Percentiles rank a stretch among this genome's conserved stretches.
These are phyloP conservation scores for Anguilla marmorata DNA, from an alignment of 2,797 vertebrate genomes.

Conservation along the genomic window DNA sequence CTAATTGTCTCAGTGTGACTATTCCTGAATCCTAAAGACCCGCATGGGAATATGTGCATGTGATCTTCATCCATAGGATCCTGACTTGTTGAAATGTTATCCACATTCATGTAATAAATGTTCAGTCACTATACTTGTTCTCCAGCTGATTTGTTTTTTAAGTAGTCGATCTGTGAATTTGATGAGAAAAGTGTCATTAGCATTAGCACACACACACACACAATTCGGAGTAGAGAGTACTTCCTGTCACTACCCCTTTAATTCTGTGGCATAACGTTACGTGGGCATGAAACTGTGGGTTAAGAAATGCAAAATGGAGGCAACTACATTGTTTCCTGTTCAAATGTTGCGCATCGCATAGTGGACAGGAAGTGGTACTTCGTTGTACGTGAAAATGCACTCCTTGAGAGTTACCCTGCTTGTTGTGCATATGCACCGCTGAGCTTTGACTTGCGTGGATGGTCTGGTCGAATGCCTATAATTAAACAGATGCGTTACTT, in stretches of 20 bases:
- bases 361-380: not conserved
- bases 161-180: not conserved
- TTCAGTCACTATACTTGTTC: conserved; percentile 44
- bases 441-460: not conserved
- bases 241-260: not conserved
- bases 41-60: conserved; percentile 55
- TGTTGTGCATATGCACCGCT: not conserved
- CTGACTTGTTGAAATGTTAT: conserved; percentile 27
- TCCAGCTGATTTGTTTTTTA: not conserved
- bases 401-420: not conserved
- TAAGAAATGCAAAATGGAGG: not conserved
- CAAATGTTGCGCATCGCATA: not conserved
- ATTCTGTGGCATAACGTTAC: no score
- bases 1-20: conserved; percentile 38
- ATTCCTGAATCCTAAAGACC: conserved; percentile 40
- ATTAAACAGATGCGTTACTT: no score
- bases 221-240: not conserved
- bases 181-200: not conserved
- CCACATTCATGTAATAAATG: conserved; percentile 61
- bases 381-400: not conserved
- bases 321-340: not conserved
- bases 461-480: no score
- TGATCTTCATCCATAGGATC: conserved; percentile 29
- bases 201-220: not conserved
- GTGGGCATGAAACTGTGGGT: no score